Percentiles rank a stretch among this genome's conserved stretches.
Evolutionary conservation across 1,140 invertebrate genomes (phyloP).

Genomic region (Pseudoatta argentina): DNA sequence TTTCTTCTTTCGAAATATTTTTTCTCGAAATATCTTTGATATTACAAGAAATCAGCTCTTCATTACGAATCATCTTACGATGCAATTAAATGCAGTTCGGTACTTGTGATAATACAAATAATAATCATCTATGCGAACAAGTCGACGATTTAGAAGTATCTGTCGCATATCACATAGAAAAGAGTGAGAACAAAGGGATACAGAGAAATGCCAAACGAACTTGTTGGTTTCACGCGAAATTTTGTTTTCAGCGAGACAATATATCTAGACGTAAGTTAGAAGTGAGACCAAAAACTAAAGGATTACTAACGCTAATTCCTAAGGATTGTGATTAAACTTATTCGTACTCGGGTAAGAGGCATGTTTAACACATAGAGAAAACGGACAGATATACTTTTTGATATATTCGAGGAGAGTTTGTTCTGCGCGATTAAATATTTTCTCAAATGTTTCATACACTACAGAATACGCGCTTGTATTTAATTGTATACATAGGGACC

Average conservation of each 20-base stretch:
- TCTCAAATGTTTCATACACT: constrained; percentile 6
- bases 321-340: constrained; percentile 77
- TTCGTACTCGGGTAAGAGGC: constrained; percentile 61
- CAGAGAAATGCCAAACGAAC: constrained; percentile 42
- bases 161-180: constrained; percentile 14
- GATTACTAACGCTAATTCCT: constrained; percentile 76
- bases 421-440: constrained; percentile 44
- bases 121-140: constrained; percentile 46
- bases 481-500: constrained; percentile 32
- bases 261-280: constrained; percentile 84
- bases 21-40: background rate
- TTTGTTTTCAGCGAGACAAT: constrained; percentile 83
- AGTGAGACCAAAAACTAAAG: constrained; percentile 84
- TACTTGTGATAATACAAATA: constrained; percentile 57
- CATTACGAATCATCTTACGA: constrained; percentile 42
- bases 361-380: constrained; percentile 59
- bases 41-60: constrained; percentile 42
- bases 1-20: background rate
- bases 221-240: constrained; percentile 69
- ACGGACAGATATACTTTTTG: constrained; percentile 68
- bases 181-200: constrained; percentile 49
- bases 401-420: constrained; percentile 54
- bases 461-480: constrained; percentile 17
- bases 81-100: constrained; percentile 44
- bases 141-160: constrained; percentile 29